A percentile compares a stretch with the other conserved stretches of the same genome.
Conservation (phyloP, 2,888 invertebrate genomes). For the Scelioninae gen. 2 region DNA sequence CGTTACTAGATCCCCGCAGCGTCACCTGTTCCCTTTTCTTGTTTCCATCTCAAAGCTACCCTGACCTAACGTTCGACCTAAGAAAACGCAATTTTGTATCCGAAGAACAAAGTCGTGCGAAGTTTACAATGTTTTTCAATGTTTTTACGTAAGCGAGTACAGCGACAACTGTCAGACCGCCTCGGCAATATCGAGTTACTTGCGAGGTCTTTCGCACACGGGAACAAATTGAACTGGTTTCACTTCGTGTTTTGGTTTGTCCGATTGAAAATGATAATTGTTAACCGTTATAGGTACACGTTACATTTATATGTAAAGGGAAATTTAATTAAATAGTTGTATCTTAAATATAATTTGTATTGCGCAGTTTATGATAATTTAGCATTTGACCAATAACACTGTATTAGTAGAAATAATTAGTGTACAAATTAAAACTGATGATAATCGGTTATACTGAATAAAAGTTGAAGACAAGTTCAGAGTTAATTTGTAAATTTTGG, state of each 20-base stretch:
- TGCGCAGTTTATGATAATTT: too few species aligned
- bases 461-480: too few species aligned
- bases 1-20: constrained; percentile 25
- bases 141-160: constrained; percentile 50
- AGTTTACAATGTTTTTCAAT: constrained; percentile 50
- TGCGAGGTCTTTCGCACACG: constrained; percentile 23
- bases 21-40: not conserved
- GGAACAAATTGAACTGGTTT: constrained; percentile 30
- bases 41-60: not conserved
- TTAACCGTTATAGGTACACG: constrained; percentile 1
- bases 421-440: too few species aligned
- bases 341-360: too few species aligned
- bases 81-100: constrained; percentile 48
- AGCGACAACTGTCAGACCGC: constrained; percentile 23
- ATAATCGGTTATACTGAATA: too few species aligned
- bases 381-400: too few species aligned
- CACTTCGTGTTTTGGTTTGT: constrained; percentile 22
- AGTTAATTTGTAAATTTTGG: too few species aligned
- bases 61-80: constrained; percentile 9
- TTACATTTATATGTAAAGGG: not conserved
- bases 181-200: constrained; percentile 9
- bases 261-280: constrained; percentile 35
- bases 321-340: not conserved
- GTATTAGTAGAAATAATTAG: not conserved
- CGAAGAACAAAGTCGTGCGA: constrained; percentile 39